Conservation (phyloP, 2,797 vertebrate genomes). For the Halcyon leucocephala region DNA sequence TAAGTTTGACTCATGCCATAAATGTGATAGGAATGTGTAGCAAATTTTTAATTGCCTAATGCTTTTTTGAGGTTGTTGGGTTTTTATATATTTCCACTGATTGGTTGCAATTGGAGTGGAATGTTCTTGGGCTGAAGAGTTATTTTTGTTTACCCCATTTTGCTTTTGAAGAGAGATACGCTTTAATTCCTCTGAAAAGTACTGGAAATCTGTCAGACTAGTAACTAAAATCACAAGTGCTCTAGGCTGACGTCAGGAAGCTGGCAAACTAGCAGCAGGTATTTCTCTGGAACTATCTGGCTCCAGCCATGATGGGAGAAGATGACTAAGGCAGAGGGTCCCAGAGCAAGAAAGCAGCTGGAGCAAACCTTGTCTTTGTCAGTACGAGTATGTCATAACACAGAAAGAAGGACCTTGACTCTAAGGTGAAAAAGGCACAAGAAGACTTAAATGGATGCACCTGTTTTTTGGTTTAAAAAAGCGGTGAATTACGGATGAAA, state of each 20-base stretch:
- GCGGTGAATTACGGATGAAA: neutral
- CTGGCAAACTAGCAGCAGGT: neutral
- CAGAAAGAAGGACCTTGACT: neutral
- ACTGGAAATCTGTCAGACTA: neutral
- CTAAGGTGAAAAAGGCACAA: neutral
- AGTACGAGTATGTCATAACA: neutral
- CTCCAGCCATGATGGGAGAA: neutral
- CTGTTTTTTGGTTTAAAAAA: neutral
- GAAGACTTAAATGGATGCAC: neutral
- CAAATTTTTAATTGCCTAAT: neutral
- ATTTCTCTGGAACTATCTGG: neutral
- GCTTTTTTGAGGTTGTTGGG: neutral
- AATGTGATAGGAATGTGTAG: neutral
- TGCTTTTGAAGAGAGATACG: neutral
- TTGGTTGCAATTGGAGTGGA: neutral
- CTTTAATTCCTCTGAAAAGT: neutral
- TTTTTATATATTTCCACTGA: neutral
- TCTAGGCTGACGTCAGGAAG: neutral
- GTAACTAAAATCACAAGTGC: neutral
- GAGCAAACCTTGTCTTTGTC: neutral
- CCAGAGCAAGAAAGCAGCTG: neutral
- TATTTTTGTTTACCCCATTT: neutral
- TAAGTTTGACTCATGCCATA: slow-evolving; percentile 53
- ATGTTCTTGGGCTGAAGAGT: neutral
- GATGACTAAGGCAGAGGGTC: neutral